Conservation (phyloP, 2,888 invertebrate genomes). For the Omphaloscelis lunosa region DNA sequence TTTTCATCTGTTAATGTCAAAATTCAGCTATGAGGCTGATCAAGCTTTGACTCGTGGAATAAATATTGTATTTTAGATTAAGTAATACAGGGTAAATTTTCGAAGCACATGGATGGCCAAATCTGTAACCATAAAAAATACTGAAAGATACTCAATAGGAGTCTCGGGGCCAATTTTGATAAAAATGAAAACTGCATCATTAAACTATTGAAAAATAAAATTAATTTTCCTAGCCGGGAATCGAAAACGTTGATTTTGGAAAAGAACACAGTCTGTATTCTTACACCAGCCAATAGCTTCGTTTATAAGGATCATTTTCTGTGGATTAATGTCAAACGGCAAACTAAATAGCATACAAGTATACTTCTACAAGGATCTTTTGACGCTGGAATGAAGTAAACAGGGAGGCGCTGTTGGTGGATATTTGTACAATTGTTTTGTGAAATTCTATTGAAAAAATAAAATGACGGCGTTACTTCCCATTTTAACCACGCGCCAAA, state of each 20-base stretch:
- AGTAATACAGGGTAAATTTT: background rate
- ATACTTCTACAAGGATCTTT: background rate
- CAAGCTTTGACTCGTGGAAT: background rate
- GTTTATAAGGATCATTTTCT: background rate
- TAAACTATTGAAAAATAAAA: background rate
- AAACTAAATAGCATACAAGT: background rate
- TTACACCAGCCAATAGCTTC: background rate
- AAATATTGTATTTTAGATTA: background rate
- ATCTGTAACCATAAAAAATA: background rate
- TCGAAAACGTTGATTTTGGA: background rate
- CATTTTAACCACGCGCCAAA: background rate
- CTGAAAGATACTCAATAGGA: background rate
- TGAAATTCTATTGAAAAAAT: background rate
- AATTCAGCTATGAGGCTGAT: background rate
- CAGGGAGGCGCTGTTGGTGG: background rate
- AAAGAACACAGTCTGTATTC: too few species aligned
- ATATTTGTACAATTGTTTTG: background rate
- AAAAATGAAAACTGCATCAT: background rate
- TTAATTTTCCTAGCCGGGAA: background rate
- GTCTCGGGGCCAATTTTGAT: background rate
- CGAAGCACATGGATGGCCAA: background rate
- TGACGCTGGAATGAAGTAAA: background rate
- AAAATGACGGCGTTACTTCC: background rate
- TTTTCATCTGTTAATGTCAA: background rate
- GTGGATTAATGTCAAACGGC: background rate